Percentiles rank a stretch among this genome's conserved stretches.
Conservation (phyloP, 2,113 vertebrate species). For the Condylura cristata region DNA sequence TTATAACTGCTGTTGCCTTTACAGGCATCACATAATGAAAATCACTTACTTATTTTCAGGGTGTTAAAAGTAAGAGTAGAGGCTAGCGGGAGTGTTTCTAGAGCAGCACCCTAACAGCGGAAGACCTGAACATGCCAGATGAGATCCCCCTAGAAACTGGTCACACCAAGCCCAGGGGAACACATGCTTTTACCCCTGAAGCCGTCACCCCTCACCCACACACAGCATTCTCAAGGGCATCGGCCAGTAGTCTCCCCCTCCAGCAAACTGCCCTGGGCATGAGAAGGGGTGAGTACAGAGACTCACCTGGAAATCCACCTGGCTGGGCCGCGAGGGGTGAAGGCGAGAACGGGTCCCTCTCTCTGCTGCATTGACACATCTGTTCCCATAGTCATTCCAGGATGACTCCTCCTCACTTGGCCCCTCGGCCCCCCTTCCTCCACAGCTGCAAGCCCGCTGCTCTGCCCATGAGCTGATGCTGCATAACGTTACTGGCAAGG, state of each 20-base stretch:
- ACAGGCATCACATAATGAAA: neutral
- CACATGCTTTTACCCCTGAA: accelerated
- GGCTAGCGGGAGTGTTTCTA: neutral
- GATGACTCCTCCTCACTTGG: neutral
- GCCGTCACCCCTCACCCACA: neutral
- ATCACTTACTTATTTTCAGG: neutral
- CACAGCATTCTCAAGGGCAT: neutral
- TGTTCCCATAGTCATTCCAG: neutral
- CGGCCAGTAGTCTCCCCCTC: neutral
- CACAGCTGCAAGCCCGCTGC: neutral
- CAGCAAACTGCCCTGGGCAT: neutral
- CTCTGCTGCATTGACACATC: neutral
- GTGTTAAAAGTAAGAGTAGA: neutral
- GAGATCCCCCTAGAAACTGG: neutral
- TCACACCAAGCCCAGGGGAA: neutral
- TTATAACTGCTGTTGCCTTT: neutral
- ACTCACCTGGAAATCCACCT: neutral
- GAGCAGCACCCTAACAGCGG: neutral
- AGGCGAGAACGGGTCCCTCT: neutral
- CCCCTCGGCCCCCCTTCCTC: neutral
- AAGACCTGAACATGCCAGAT: neutral
- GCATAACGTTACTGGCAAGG: neutral
- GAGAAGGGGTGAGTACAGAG: neutral
- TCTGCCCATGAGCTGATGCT: neutral
- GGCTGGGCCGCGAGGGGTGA: neutral